Evolutionary conservation across 2,113 vertebrate species (phyloP).

Genomic region (Brienomyrus brachyistius): DNA sequence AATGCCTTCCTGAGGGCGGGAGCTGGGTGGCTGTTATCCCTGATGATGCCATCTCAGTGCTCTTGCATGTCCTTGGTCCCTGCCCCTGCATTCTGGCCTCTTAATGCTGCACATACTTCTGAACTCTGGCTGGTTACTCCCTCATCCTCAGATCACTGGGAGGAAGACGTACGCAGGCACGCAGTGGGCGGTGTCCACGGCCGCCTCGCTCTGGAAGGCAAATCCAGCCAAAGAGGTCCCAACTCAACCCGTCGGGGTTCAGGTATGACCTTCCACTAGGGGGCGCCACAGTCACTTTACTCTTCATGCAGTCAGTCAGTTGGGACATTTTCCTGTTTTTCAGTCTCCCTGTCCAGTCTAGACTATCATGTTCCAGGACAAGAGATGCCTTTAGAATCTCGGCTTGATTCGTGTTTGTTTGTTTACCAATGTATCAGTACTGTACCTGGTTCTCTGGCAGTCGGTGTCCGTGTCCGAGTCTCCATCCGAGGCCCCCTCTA

Average conservation of each 20-base stretch:
- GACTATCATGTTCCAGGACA: background rate
- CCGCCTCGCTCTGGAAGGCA: conserved; percentile 58
- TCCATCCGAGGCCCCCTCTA: background rate
- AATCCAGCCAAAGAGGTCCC: conserved; percentile 29
- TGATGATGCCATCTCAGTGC: background rate
- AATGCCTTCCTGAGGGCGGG: background rate
- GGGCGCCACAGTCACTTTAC: background rate
- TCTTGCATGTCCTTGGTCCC: background rate
- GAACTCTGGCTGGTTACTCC: background rate
- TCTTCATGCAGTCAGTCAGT: background rate
- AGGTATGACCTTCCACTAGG: conserved; percentile 31
- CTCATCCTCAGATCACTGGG: conserved; percentile 45
- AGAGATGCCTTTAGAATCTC: background rate
- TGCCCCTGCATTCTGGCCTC: background rate
- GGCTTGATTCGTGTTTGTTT: background rate
- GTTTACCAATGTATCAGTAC: background rate
- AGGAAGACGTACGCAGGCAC: conserved; percentile 55
- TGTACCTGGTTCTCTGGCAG: background rate
- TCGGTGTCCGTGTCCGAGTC: background rate
- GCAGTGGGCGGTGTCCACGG: conserved; percentile 50
- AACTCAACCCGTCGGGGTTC: background rate
- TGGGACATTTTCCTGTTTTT: background rate
- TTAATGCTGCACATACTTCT: background rate
- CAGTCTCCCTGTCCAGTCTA: background rate
- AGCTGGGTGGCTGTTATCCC: background rate